Percentiles rank a stretch among this genome's conserved stretches.
phyloP scores from a whole-genome alignment of 2,888 invertebrate genomes.

The Apoda limacodes region DNA sequence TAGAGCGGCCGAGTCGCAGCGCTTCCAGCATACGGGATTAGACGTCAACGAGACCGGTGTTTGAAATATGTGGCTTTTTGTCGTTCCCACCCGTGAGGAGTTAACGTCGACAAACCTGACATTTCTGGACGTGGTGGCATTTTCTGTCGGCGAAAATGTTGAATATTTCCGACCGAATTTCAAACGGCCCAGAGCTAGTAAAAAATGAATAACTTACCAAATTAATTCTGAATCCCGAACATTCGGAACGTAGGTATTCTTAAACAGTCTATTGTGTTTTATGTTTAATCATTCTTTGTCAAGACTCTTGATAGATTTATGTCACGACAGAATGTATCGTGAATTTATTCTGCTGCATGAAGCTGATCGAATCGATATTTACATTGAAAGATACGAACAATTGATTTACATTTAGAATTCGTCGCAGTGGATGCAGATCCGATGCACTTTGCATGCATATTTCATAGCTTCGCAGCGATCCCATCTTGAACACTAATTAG shows the following conservation, averaged over 20 bases:
- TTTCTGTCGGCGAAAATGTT: slow-evolving; percentile 35
- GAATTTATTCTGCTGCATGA: slow-evolving; percentile 1
- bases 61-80: slow-evolving; percentile 36
- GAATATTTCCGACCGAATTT: slow-evolving; percentile 42
- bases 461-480: slow-evolving; percentile 23
- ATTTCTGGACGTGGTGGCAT: slow-evolving; percentile 41
- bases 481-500: slow-evolving; percentile 32
- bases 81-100: slow-evolving; percentile 52
- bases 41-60: slow-evolving; percentile 10
- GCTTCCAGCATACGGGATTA: slow-evolving; percentile 40
- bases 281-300: slow-evolving; percentile 43
- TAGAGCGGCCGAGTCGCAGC: slow-evolving; percentile 36
- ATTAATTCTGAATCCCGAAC: too few relatives aligned
- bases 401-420: slow-evolving; percentile 25
- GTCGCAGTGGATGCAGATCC: slow-evolving; percentile 23
- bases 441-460: slow-evolving; percentile 34
- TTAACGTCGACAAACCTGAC: slow-evolving; percentile 34
- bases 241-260: too few relatives aligned
- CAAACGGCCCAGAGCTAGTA: too few relatives aligned
- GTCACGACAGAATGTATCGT: slow-evolving; percentile 10
- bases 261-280: too few relatives aligned
- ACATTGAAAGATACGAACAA: slow-evolving; percentile 16
- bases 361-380: slow-evolving; percentile 11
- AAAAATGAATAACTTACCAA: too few relatives aligned
- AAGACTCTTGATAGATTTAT: slow-evolving; percentile 38